Percentiles rank a stretch among this genome's conserved stretches.
These are phyloP conservation scores for Lophius americanus DNA, from an alignment of 2,797 vertebrate species.

Conservation along the genomic window DNA sequence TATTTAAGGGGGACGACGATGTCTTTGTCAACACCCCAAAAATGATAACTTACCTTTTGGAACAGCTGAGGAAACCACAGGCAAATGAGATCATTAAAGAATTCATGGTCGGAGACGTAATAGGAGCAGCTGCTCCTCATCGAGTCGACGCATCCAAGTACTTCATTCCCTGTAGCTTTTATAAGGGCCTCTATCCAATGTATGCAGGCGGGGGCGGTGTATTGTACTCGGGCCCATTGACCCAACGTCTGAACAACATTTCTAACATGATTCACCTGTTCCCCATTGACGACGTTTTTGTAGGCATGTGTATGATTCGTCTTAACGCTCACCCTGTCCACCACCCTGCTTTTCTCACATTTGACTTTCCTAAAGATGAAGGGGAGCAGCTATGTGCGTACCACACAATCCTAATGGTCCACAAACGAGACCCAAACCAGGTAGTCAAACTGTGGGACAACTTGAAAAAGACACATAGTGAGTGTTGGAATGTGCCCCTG, in stretches of 20 bases:
- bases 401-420: conserved; percentile 76
- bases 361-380: conserved; percentile 69
- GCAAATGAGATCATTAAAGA: conserved; percentile 19
- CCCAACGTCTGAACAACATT: conserved; percentile 62
- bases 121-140: conserved; percentile 52
- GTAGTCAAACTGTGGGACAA: conserved; percentile 64
- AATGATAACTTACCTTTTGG: conserved; percentile 69
- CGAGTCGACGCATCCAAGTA: conserved; percentile 66
- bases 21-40: conserved; percentile 78
- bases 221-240: conserved; percentile 80
- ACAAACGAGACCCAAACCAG: conserved; percentile 73
- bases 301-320: conserved; percentile 81
- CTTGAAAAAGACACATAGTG: conserved; percentile 22
- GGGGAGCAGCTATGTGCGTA: conserved; percentile 60
- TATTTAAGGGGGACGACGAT: conserved; percentile 84
- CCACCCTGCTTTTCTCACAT: conserved; percentile 80
- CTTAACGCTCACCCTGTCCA: conserved; percentile 58
- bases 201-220: conserved; percentile 81
- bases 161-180: conserved; percentile 78
- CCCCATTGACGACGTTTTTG: conserved; percentile 83
- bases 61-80: conserved; percentile 34
- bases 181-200: conserved; percentile 74
- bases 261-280: conserved; percentile 80
- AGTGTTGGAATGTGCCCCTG: conserved; percentile 61
- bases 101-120: conserved; percentile 78